phyloP scores from a whole-genome alignment of 2,113 vertebrate genomes.

The Mandrillus leucophaeus region DNA sequence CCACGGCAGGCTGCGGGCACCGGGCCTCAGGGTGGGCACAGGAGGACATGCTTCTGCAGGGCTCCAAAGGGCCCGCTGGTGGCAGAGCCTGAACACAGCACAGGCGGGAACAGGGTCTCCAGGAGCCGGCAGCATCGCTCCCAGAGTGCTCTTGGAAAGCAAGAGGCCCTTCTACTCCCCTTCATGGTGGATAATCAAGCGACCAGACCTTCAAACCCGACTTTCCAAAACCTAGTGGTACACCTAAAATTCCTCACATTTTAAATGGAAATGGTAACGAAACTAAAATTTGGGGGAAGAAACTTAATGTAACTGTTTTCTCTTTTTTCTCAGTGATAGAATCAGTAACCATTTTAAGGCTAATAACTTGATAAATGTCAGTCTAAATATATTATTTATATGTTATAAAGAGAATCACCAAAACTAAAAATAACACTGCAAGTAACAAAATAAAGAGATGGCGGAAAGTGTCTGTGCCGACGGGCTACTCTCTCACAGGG shows the following conservation, averaged over 20 bases:
- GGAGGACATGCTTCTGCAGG: accelerated
- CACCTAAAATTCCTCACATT: background rate
- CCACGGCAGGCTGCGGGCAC: background rate
- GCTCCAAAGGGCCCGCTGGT: no score
- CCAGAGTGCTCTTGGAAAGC: background rate
- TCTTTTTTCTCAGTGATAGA: background rate
- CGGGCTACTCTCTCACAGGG: accelerated
- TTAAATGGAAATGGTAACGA: background rate
- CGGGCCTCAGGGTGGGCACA: accelerated
- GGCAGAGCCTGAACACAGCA: background rate
- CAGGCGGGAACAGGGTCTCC: accelerated
- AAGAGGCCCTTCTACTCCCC: background rate
- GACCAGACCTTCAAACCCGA: no score
- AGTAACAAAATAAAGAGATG: background rate
- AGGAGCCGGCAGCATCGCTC: accelerated
- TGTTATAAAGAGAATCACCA: background rate
- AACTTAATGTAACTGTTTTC: background rate
- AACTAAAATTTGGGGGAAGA: background rate
- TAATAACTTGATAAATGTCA: no score
- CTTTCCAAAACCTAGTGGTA: background rate
- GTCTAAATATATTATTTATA: background rate
- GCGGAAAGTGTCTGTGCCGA: background rate
- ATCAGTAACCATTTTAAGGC: background rate
- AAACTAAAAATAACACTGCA: background rate
- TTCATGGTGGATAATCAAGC: accelerated